phyloP scores from a whole-genome alignment of 1,140 invertebrate species.

The Cydia pomonella region DNA sequence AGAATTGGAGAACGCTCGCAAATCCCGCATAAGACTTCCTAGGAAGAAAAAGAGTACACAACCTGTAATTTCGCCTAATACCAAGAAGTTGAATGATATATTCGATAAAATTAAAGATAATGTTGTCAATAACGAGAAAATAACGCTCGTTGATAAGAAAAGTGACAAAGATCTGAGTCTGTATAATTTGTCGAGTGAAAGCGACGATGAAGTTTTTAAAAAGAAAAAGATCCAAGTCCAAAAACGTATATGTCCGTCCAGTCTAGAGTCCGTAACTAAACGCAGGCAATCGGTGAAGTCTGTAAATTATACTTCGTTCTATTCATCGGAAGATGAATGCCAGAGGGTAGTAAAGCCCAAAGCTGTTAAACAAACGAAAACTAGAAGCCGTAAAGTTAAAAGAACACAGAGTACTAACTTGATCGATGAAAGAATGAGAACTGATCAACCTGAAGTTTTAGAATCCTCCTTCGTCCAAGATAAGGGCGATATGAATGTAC shows the following conservation, averaged over 20 bases:
- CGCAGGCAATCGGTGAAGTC: conserved; percentile 34
- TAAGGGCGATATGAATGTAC: conserved; percentile 13
- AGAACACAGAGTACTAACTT: conserved; percentile 38
- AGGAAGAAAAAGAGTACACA: conserved; percentile 39
- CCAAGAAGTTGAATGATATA: conserved; percentile 52
- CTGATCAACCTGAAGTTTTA: conserved; percentile 45
- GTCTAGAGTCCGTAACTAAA: conserved; percentile 35
- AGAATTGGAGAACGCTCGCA: conserved; percentile 56
- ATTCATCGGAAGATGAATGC: neutral
- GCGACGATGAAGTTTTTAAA: conserved; percentile 62
- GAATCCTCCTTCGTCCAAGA: conserved; percentile 55
- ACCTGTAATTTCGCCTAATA: conserved; percentile 47
- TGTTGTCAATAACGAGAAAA: conserved; percentile 43
- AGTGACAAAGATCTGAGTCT: conserved; percentile 41
- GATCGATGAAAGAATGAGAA: conserved; percentile 60
- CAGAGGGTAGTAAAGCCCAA: conserved; percentile 30
- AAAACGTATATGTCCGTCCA: conserved; percentile 44
- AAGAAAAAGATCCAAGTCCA: conserved; percentile 42
- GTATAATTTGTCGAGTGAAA: conserved; percentile 64
- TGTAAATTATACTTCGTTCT: conserved; percentile 40
- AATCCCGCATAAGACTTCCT: conserved; percentile 43
- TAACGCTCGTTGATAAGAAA: conserved; percentile 48
- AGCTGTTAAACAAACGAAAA: conserved; percentile 32
- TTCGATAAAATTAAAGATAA: conserved; percentile 61
- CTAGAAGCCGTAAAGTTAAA: conserved; percentile 33